A percentile compares a stretch with the other conserved stretches of the same genome.
These are phyloP conservation scores for Phrynocephalus versicolor DNA, from an alignment of 2,113 vertebrate genomes.

Conservation along the genomic window DNA sequence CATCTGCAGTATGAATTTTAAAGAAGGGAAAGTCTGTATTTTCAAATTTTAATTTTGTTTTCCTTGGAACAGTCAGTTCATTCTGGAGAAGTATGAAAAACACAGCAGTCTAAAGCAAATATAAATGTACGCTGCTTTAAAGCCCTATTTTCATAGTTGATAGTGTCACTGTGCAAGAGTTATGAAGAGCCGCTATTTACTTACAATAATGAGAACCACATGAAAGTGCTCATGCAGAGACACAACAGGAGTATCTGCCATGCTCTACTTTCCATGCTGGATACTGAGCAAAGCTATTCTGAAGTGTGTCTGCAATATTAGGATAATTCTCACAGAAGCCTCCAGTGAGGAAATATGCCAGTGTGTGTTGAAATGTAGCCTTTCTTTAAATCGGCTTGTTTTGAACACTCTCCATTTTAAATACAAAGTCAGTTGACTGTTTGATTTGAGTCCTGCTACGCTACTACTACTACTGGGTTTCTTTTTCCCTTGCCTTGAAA, in stretches of 20 bases:
- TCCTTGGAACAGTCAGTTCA: conserved; percentile 54
- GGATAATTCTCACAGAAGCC: conserved; percentile 31
- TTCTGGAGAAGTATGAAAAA: conserved; percentile 45
- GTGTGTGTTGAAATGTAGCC: background rate
- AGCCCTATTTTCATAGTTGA: conserved; percentile 35
- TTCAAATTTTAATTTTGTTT: conserved; percentile 46
- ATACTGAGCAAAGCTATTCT: conserved; percentile 11
- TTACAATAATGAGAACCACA: conserved; percentile 7
- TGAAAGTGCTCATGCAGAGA: conserved; percentile 17
- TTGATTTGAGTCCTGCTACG: background rate
- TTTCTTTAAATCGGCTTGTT: conserved; percentile 3
- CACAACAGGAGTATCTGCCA: conserved; percentile 10
- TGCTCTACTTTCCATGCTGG: background rate
- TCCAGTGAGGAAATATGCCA: conserved; percentile 11
- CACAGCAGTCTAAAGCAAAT: conserved; percentile 44
- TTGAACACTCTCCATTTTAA: conserved; percentile 9
- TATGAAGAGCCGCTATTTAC: conserved; percentile 44
- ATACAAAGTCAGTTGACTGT: conserved; percentile 17
- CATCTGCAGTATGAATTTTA: conserved; percentile 39
- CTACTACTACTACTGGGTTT: background rate
- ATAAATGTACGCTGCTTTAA: background rate
- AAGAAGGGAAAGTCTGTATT: conserved; percentile 48
- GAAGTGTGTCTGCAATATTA: conserved; percentile 15
- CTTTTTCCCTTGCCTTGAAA: too few relatives aligned
- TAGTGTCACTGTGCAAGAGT: conserved; percentile 39